These are phyloP conservation scores for Plecotus auritus DNA, from an alignment of 2,113 vertebrate species.

Conservation along the genomic window DNA sequence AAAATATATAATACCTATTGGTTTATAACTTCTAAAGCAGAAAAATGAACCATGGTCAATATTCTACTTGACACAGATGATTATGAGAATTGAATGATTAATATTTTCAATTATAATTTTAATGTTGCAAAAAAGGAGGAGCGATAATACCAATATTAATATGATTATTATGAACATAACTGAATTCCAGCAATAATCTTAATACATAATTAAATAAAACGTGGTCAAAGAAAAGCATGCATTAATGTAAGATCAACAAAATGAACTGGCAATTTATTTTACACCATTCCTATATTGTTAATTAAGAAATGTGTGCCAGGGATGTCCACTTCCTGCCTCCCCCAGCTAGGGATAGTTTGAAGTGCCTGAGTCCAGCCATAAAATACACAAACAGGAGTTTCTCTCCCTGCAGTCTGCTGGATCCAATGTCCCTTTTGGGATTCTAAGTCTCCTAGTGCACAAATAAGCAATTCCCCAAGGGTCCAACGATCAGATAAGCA, in stretches of 20 bases:
- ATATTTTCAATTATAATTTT: slow-evolving; percentile 21
- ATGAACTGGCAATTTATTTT: background rate
- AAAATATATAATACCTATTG: background rate
- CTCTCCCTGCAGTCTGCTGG: background rate
- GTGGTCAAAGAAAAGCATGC: background rate
- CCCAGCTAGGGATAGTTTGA: background rate
- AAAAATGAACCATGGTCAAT: background rate
- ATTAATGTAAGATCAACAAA: slow-evolving; percentile 16
- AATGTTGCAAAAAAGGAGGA: background rate
- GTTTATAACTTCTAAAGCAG: background rate
- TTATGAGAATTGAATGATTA: slow-evolving; percentile 1
- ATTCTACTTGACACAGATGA: background rate
- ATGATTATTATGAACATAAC: background rate
- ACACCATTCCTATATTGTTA: background rate
- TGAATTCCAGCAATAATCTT: slow-evolving; percentile 19
- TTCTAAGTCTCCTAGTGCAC: background rate
- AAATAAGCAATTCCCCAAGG: background rate
- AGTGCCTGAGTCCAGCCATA: background rate
- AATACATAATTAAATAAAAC: background rate
- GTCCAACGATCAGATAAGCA: background rate
- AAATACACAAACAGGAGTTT: background rate
- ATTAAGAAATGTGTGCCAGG: background rate
- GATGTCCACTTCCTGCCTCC: background rate
- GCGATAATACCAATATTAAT: background rate
- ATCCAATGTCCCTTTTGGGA: background rate